Conservation (phyloP, 2,113 vertebrate species). For the Channa argus region DNA sequence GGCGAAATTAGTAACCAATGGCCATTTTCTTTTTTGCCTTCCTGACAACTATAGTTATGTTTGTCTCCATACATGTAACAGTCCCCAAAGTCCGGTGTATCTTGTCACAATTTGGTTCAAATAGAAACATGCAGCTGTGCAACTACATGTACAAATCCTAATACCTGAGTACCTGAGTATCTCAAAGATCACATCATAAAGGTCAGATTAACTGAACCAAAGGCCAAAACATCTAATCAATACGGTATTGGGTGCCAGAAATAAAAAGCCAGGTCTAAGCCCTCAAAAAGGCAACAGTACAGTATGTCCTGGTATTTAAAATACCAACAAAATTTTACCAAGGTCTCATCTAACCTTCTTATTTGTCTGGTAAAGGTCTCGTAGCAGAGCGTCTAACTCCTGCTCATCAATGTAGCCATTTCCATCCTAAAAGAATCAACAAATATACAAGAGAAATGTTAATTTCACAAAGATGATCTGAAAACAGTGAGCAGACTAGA, state of each 20-base stretch:
- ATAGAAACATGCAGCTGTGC: no score
- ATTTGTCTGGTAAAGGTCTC: slow-evolving; percentile 94
- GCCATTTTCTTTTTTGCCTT: no score
- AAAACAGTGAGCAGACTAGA: neutral
- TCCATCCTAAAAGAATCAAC: slow-evolving; percentile 85
- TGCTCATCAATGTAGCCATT: slow-evolving; percentile 97
- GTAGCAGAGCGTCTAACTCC: slow-evolving; percentile 93
- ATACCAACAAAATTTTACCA: neutral
- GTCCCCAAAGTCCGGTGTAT: no score
- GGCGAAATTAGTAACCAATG: no score
- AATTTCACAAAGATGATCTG: neutral
- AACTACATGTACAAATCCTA: no score
- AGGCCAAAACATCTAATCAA: no score
- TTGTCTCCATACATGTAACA: no score
- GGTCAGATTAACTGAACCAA: no score
- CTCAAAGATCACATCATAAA: no score
- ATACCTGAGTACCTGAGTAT: no score
- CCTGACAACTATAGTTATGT: no score
- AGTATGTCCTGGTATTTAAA: neutral
- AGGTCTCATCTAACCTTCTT: slow-evolving; percentile 87
- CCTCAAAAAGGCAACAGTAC: neutral
- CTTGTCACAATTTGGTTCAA: no score
- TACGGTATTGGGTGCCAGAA: neutral
- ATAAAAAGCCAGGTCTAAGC: neutral
- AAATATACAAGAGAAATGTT: slow-evolving; percentile 12